A percentile compares a stretch with the other conserved stretches of the same genome.
Evolutionary conservation across 2,888 invertebrate species (phyloP).

Genomic region (Mycalesis mineus): DNA sequence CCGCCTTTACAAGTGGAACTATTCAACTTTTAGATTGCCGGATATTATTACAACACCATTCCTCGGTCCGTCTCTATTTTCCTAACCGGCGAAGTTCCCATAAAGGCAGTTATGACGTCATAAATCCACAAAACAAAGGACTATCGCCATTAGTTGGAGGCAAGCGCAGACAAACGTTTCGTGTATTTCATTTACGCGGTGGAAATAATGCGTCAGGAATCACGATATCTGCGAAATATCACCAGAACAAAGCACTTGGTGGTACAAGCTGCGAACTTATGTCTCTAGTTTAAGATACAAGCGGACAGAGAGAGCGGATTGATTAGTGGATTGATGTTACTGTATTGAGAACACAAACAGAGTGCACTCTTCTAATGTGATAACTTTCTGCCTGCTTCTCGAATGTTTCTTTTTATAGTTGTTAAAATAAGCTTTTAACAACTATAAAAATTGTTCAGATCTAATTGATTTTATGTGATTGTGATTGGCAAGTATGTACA

Average conservation of each 20-base stretch:
- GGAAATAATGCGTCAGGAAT: conserved; percentile 25
- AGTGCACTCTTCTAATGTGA: too few species aligned
- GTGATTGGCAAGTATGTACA: too few species aligned
- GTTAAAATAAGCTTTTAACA: too few species aligned
- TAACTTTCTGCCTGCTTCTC: too few species aligned
- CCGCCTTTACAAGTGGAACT: too few species aligned
- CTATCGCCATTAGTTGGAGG: conserved; percentile 13
- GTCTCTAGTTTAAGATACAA: conserved; percentile 8
- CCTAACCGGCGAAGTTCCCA: neutral
- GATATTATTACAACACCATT: neutral
- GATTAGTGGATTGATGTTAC: neutral
- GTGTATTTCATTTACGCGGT: conserved; percentile 21
- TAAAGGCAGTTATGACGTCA: conserved; percentile 15
- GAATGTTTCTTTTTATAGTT: too few species aligned
- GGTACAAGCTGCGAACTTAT: conserved; percentile 16
- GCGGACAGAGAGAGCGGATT: neutral
- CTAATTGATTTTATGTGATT: too few species aligned
- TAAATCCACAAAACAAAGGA: conserved; percentile 22
- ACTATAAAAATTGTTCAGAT: too few species aligned
- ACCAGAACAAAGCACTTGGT: conserved; percentile 23
- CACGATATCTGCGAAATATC: conserved; percentile 28
- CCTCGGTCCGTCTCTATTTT: neutral
- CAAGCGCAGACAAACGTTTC: conserved; percentile 18
- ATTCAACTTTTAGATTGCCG: neutral
- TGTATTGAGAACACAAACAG: neutral